These are phyloP conservation scores for Drosophila guanche DNA, from an alignment of 1,140 invertebrate genomes.

Conservation along the genomic window DNA sequence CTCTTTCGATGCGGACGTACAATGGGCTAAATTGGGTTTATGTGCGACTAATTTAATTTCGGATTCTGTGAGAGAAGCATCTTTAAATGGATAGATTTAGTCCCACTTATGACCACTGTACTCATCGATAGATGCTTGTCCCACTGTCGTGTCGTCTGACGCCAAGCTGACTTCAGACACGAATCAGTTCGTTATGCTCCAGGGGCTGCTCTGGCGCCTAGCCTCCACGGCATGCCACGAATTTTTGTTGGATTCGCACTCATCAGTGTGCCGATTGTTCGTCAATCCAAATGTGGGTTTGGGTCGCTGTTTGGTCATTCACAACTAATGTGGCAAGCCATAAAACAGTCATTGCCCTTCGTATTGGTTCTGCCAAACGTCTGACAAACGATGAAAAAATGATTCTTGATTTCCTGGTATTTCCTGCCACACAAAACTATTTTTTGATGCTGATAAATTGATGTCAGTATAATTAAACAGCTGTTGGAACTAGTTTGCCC, in stretches of 20 bases:
- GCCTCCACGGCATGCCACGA: conserved; percentile 13
- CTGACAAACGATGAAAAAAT: too few relatives aligned
- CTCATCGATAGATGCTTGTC: neutral
- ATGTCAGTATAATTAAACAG: too few relatives aligned
- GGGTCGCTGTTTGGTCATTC: neutral
- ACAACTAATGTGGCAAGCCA: neutral
- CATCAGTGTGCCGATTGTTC: conserved; percentile 40
- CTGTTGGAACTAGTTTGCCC: too few relatives aligned
- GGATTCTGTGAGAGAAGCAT: too few relatives aligned
- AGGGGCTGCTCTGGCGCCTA: conserved; percentile 17
- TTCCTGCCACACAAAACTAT: too few relatives aligned
- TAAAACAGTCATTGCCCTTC: too few relatives aligned
- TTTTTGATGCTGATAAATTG: too few relatives aligned
- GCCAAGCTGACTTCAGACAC: conserved; percentile 2
- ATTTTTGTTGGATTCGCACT: conserved; percentile 19
- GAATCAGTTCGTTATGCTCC: conserved; percentile 33
- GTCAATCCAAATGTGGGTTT: conserved; percentile 20
- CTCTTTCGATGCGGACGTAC: neutral
- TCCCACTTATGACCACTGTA: too few relatives aligned
- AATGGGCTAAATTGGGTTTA: conserved; percentile 2
- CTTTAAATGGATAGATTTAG: too few relatives aligned
- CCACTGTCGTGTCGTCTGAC: conserved; percentile 13
- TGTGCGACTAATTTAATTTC: neutral
- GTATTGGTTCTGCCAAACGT: too few relatives aligned
- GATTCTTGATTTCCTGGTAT: too few relatives aligned